These are phyloP conservation scores for Bombyx mori DNA, from an alignment of 1,140 invertebrate genomes.

Conservation along the genomic window ASM3026992v2 NC_085124.1:6813501-6814000, in stretches of 20 bases:
- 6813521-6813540: conserved; percentile 44
- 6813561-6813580: conserved; percentile 17
- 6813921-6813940: conserved; percentile 23
- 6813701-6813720: conserved; percentile 61
- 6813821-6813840: conserved; percentile 44
- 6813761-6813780: conserved; percentile 49
- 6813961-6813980: conserved; percentile 12
- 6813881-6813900: conserved; percentile 12
- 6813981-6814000: conserved; percentile 18
- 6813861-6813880: conserved; percentile 13
- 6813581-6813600: conserved; percentile 30
- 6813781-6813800: conserved; percentile 55
- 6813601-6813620: conserved; percentile 43
- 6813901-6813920: conserved; percentile 15
- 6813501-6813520: conserved; percentile 32
- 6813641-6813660: conserved; percentile 47
- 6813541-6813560: conserved; percentile 19
- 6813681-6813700: conserved; percentile 49
- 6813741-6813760: conserved; percentile 55
- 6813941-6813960: conserved; percentile 10
- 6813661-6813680: conserved; percentile 44
- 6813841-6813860: conserved; percentile 48
- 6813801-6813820: conserved; percentile 50
- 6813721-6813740: conserved; percentile 60
- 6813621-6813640: conserved; percentile 39